phyloP scores from a whole-genome alignment of 2,113 vertebrate genomes.

The Barbus barbus region DNA sequence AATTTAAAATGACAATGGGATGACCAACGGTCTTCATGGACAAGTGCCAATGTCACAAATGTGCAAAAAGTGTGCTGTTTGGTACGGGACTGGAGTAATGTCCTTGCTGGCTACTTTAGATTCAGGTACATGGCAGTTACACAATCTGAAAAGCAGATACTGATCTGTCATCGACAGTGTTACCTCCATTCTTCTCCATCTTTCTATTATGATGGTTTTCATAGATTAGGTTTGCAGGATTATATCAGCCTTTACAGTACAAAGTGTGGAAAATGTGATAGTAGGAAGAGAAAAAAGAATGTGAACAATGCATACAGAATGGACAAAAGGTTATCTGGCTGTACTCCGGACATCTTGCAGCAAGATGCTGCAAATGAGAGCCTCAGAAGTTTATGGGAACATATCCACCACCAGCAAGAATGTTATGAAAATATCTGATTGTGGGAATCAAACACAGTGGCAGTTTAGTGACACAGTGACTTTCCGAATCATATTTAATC shows the following conservation, averaged over 20 bases:
- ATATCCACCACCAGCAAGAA: conserved; percentile 1
- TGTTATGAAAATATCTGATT: not conserved
- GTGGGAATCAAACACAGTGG: not conserved
- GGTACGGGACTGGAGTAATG: not conserved
- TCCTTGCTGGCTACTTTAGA: conserved; percentile 1
- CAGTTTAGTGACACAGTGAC: not conserved
- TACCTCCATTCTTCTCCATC: not conserved
- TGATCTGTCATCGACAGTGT: not conserved
- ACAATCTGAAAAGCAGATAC: conserved; percentile 16
- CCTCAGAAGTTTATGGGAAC: not conserved
- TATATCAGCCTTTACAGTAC: conserved; percentile 1
- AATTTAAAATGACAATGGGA: not conserved
- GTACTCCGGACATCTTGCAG: not conserved
- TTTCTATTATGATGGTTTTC: conserved; percentile 15
- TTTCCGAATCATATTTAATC: not conserved
- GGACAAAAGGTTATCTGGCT: not conserved
- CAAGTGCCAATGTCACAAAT: not conserved
- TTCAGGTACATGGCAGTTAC: too few relatives aligned
- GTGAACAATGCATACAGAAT: not conserved
- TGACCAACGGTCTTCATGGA: not conserved
- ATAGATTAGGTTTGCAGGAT: not conserved
- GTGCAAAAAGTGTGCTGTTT: not conserved
- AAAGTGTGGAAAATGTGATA: not conserved
- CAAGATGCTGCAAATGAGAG: not conserved
- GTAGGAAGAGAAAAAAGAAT: not conserved